phyloP scores from a whole-genome alignment of 2,797 vertebrate genomes.

The Peromyscus attwateri region DNA sequence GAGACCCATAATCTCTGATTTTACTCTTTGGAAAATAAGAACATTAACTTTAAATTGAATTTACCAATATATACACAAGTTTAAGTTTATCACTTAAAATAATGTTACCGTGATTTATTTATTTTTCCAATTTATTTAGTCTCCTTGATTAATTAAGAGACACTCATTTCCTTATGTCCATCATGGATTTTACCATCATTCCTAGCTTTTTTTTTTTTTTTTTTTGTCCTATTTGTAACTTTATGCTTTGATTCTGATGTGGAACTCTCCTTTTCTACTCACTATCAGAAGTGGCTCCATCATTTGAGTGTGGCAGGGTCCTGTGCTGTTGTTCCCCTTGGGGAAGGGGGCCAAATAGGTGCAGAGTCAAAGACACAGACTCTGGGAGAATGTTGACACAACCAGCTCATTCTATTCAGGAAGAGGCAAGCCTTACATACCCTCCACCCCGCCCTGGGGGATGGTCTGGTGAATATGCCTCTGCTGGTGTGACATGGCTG shows the following conservation, averaged over 20 bases:
- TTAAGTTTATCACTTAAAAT: background rate
- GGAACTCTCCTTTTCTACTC: background rate
- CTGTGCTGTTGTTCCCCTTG: too few species aligned
- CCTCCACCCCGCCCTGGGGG: too few species aligned
- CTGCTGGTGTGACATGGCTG: too few species aligned
- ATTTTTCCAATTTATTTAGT: background rate
- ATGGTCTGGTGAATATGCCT: too few species aligned
- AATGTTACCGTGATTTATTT: background rate
- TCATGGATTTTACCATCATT: background rate
- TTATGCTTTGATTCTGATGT: background rate
- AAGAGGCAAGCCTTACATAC: too few species aligned
- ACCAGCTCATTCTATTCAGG: too few species aligned
- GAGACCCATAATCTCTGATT: background rate
- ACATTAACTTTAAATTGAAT: background rate
- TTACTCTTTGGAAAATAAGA: fast-evolving
- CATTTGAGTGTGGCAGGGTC: background rate
- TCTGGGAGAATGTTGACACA: too few species aligned
- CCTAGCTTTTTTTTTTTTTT: too few species aligned
- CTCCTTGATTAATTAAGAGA: background rate
- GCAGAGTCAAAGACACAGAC: too few species aligned
- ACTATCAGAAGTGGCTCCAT: background rate
- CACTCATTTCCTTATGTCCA: background rate
- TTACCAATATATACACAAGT: background rate
- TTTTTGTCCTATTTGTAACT: background rate
- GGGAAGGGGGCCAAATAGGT: too few species aligned